These are phyloP conservation scores for Tetranychus piercei DNA, from an alignment of 2,888 invertebrate species.

Conservation along the genomic window DNA sequence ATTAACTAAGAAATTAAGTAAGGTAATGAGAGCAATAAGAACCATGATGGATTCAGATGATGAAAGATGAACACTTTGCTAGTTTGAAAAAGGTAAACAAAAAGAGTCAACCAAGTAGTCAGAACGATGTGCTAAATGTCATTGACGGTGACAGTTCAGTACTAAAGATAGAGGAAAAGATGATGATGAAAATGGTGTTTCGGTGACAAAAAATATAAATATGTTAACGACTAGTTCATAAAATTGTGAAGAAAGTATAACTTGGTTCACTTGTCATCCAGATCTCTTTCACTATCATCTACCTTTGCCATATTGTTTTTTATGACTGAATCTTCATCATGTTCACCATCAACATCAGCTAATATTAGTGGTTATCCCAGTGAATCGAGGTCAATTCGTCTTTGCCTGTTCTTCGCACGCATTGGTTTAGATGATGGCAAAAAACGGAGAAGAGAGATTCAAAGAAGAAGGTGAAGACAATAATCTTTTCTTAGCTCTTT, in stretches of 20 bases:
- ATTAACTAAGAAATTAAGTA: not conserved
- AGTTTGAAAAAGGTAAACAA: not conserved
- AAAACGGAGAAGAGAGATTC: not conserved
- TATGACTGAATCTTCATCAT: not conserved
- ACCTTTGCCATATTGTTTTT: not conserved
- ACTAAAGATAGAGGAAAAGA: not conserved
- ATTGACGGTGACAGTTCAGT: not conserved
- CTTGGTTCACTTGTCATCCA: not conserved
- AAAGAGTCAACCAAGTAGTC: not conserved
- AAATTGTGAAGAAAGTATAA: not conserved
- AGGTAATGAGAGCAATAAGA: not conserved
- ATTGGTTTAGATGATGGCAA: not conserved
- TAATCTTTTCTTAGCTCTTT: not conserved
- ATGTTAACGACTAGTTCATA: not conserved
- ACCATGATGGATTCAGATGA: too few relatives aligned
- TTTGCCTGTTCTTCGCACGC: not conserved
- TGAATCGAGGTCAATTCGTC: constrained; percentile 1
- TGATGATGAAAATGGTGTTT: not conserved
- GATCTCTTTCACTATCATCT: not conserved
- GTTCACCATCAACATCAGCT: not conserved
- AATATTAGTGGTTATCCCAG: not conserved
- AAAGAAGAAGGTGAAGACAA: not conserved
- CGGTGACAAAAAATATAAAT: not conserved
- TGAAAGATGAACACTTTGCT: too few relatives aligned
- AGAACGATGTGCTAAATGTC: not conserved